phyloP scores from a whole-genome alignment of 1,140 invertebrate species.

The Probaryconus sp. region DNA sequence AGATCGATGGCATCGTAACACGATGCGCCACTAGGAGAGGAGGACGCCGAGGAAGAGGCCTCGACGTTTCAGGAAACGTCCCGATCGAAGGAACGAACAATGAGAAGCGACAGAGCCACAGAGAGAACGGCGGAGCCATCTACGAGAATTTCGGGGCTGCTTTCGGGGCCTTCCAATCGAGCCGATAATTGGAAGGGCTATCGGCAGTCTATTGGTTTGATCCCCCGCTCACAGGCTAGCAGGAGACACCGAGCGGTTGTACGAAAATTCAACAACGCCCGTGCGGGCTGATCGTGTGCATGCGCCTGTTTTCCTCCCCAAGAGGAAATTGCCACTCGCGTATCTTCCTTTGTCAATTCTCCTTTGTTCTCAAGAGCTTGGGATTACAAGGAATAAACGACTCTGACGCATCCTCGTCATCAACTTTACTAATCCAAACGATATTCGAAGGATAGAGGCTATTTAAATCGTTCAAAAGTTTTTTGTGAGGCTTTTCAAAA shows the following conservation, averaged over 20 bases:
- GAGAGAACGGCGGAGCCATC: too few species aligned
- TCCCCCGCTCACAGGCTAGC: constrained; percentile 73
- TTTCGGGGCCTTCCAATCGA: constrained; percentile 65
- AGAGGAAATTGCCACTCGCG: too few species aligned
- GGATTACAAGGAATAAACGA: not conserved
- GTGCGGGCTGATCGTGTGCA: constrained; percentile 43
- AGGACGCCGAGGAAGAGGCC: constrained; percentile 12
- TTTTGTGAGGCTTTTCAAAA: too few species aligned
- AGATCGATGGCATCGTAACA: constrained; percentile 74
- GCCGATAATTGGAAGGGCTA: constrained; percentile 75
- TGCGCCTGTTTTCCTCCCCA: constrained; percentile 41
- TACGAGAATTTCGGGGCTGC: not conserved
- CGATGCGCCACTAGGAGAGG: constrained; percentile 59
- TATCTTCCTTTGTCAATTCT: not conserved
- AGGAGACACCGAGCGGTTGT: constrained; percentile 67
- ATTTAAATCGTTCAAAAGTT: too few species aligned
- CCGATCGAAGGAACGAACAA: not conserved
- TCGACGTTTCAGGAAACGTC: not conserved
- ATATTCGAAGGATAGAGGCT: too few species aligned
- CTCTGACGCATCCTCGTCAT: too few species aligned
- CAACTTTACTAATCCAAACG: too few species aligned
- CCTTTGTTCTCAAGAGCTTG: not conserved
- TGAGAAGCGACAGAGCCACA: too few species aligned
- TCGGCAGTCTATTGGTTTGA: constrained; percentile 78
- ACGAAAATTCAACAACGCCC: constrained; percentile 68